These are phyloP conservation scores for Tringa solitaria DNA, from an alignment of 2,113 vertebrate species.

Conservation along the genomic window DNA sequence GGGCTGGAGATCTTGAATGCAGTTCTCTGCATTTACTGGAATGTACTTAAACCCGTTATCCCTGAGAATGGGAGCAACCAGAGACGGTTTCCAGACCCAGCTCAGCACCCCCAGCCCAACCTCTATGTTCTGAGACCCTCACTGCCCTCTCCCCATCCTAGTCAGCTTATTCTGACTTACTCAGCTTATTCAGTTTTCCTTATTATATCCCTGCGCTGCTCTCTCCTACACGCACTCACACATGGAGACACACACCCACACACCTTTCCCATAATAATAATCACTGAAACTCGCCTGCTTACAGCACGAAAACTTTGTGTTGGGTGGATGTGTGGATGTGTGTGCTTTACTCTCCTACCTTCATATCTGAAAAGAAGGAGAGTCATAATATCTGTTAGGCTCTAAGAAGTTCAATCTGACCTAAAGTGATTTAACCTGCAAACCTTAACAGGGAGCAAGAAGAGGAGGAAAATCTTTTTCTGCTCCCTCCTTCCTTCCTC, in stretches of 20 bases:
- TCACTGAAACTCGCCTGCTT: neutral
- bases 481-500: neutral
- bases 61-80: neutral
- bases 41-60: neutral
- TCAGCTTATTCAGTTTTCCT: neutral
- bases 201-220: neutral
- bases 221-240: neutral
- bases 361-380: neutral
- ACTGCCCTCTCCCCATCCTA: neutral
- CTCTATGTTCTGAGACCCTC: neutral
- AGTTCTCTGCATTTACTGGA: neutral
- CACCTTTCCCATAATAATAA: neutral
- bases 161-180: neutral
- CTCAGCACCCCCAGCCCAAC: neutral
- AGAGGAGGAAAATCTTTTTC: neutral
- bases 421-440: neutral
- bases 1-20: neutral
- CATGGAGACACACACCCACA: neutral
- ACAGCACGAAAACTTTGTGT: neutral
- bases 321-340: neutral
- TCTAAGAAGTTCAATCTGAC: neutral
- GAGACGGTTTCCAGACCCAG: neutral
- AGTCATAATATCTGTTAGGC: neutral
- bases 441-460: neutral
- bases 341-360: neutral